A percentile compares a stretch with the other conserved stretches of the same genome.
These are phyloP conservation scores for Verasper variegatus DNA, from an alignment of 2,113 vertebrate genomes.

Conservation along the genomic window DNA sequence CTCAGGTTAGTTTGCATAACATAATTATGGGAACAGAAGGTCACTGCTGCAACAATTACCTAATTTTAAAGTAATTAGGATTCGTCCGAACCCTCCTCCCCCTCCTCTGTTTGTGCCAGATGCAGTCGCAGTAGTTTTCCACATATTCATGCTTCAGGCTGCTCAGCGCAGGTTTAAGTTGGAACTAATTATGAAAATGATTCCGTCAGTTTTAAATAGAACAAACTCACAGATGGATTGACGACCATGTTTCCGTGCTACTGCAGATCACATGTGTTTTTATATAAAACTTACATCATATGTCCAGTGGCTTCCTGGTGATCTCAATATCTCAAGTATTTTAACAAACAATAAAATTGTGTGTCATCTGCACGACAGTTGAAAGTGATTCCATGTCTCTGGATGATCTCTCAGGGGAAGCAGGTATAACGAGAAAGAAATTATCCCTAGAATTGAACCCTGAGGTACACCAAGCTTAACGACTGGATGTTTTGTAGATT, in stretches of 20 bases:
- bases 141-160: not conserved
- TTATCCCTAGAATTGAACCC: too few species aligned
- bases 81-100: constrained; percentile 1
- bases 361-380: too few species aligned
- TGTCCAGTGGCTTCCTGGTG: too few species aligned
- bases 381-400: too few species aligned
- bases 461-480: too few species aligned
- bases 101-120: constrained; percentile 30
- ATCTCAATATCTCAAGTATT: too few species aligned
- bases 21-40: constrained; percentile 67
- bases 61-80: constrained; percentile 61
- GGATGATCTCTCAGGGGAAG: too few species aligned
- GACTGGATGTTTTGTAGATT: not conserved
- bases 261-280: too few species aligned
- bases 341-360: too few species aligned
- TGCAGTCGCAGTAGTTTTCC: not conserved
- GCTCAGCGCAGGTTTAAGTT: not conserved
- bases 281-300: too few species aligned
- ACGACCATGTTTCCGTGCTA: too few species aligned
- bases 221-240: not conserved
- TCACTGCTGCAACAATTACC: constrained; percentile 62
- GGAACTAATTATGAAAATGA: not conserved
- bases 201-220: not conserved
- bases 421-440: too few species aligned
- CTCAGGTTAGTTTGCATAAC: constrained; percentile 59